phyloP scores from a whole-genome alignment of 2,888 invertebrate genomes.

The Hydraecia micacea region DNA sequence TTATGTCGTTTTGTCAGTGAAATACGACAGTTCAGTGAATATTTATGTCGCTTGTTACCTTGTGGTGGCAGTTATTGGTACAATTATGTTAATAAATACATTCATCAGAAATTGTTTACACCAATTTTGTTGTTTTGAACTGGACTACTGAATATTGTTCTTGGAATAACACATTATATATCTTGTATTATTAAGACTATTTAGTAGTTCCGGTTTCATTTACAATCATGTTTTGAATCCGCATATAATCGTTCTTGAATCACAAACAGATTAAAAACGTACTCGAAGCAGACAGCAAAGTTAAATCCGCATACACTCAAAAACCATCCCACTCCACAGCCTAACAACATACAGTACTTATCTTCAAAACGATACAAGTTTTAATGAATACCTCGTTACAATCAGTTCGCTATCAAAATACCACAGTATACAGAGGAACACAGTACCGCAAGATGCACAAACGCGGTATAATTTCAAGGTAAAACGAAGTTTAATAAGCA shows the following conservation, averaged over 20 bases:
- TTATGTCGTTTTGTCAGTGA: constrained; percentile 58
- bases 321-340: constrained; percentile 20
- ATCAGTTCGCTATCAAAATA: constrained; percentile 60
- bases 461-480: constrained; percentile 67
- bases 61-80: constrained; percentile 31
- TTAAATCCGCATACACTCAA: constrained; percentile 10
- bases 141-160: background rate
- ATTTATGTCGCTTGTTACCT: constrained; percentile 52
- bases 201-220: background rate
- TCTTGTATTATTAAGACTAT: background rate
- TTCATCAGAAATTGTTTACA: constrained; percentile 42
- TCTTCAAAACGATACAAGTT: constrained; percentile 54
- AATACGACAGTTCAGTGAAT: constrained; percentile 58
- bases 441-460: constrained; percentile 62
- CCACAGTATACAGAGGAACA: constrained; percentile 33
- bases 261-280: background rate
- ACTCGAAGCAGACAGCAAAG: constrained; percentile 4
- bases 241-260: background rate
- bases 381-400: constrained; percentile 60
- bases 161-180: background rate
- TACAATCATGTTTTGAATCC: background rate
- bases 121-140: constrained; percentile 20
- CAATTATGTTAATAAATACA: constrained; percentile 36
- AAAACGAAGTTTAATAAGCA: constrained; percentile 83
- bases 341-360: constrained; percentile 25